phyloP scores from a whole-genome alignment of 2,113 vertebrate species.

The Anhinga anhinga region DNA sequence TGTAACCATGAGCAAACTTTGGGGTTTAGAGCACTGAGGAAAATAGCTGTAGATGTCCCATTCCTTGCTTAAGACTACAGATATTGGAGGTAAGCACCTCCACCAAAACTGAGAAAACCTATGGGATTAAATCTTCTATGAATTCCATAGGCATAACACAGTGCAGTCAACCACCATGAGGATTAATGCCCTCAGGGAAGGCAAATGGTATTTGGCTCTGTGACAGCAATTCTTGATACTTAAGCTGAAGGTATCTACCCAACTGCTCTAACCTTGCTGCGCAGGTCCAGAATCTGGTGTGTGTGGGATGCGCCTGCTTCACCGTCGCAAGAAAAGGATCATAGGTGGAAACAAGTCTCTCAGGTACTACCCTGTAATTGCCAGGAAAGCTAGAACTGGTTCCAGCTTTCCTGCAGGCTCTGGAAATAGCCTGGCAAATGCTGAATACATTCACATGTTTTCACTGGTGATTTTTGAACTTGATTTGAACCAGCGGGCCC shows the following conservation, averaged over 20 bases:
- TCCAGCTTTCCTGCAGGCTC: neutral
- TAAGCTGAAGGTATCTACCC: neutral
- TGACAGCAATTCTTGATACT: neutral
- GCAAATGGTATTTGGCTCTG: neutral
- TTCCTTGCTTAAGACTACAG: neutral
- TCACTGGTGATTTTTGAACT: neutral
- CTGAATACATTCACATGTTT: neutral
- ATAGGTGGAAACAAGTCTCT: slow-evolving; percentile 82
- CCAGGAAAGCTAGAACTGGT: neutral
- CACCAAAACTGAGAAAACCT: neutral
- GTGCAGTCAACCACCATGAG: neutral
- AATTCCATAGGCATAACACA: neutral
- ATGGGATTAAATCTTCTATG: neutral
- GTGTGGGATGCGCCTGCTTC: slow-evolving; percentile 67
- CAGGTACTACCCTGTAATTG: slow-evolving; percentile 67
- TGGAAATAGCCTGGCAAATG: neutral
- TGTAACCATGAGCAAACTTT: neutral
- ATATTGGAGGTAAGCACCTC: neutral
- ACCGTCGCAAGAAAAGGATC: slow-evolving; percentile 75
- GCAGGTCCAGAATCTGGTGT: slow-evolving; percentile 44
- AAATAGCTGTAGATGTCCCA: neutral
- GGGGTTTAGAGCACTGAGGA: neutral
- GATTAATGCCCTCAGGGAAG: neutral
- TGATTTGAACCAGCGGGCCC: neutral
- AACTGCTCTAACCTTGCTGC: neutral